Evolutionary conservation across 2,888 invertebrate genomes (phyloP).

Genomic region (Azorinus chamasolen): DNA sequence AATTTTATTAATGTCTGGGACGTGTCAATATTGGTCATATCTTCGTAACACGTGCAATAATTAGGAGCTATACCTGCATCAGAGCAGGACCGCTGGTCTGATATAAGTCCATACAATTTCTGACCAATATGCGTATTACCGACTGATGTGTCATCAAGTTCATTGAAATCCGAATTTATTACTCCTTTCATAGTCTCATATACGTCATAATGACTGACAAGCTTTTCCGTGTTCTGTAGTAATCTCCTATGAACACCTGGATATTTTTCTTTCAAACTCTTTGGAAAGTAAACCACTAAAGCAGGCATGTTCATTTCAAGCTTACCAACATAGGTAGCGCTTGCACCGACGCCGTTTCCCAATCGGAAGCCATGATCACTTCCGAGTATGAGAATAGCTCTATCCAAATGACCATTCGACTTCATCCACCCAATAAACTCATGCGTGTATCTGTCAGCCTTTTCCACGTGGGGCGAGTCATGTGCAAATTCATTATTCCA

Average conservation of each 20-base stretch:
- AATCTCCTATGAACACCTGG: conserved; percentile 90
- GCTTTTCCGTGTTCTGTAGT: conserved; percentile 89
- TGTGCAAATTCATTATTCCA: conserved; percentile 95
- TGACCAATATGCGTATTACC: conserved; percentile 47
- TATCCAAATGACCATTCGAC: conserved; percentile 67
- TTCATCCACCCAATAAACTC: conserved; percentile 88
- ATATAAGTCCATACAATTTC: conserved; percentile 92
- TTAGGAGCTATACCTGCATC: conserved; percentile 92
- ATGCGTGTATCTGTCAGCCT: conserved; percentile 90
- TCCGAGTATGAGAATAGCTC: conserved; percentile 86
- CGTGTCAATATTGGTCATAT: too few species aligned
- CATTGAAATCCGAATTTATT: conserved; percentile 28
- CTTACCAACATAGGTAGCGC: conserved; percentile 90
- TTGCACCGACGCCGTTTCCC: conserved; percentile 34
- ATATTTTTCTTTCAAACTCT: conserved; percentile 90
- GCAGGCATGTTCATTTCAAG: conserved; percentile 95
- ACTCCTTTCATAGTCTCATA: conserved; percentile 92
- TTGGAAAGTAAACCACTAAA: conserved; percentile 91
- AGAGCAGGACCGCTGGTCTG: conserved; percentile 91
- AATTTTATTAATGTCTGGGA: too few species aligned
- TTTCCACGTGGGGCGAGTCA: conserved; percentile 92
- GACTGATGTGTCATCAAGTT: background rate
- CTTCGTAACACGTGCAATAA: conserved; percentile 95
- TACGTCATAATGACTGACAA: conserved; percentile 94
- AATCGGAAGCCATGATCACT: conserved; percentile 93